Conservation (phyloP, 2,113 vertebrate genomes). For the Oxyruncus cristatus region DNA sequence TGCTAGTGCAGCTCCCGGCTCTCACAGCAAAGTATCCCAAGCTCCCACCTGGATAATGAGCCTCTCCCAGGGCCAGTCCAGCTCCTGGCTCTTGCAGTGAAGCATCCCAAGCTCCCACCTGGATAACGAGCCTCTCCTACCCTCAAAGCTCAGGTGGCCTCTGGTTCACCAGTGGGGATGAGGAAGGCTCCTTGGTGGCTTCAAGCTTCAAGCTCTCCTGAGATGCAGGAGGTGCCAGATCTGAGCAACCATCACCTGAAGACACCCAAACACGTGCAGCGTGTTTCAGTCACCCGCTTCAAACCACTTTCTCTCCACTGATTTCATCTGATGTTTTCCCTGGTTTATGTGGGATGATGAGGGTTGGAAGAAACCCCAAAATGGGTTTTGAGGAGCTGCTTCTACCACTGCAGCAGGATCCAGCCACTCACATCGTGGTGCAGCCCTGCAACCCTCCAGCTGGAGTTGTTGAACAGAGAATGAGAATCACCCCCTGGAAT, state of each 20-base stretch:
- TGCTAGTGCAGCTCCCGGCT: accelerated
- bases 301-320: background rate
- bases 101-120: background rate
- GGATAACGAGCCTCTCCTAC: background rate
- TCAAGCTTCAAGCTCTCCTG: background rate
- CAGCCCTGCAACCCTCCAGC: background rate
- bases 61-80: background rate
- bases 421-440: accelerated
- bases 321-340: background rate
- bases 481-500: background rate
- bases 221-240: background rate
- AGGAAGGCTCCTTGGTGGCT: background rate
- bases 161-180: background rate
- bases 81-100: accelerated
- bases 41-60: background rate
- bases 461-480: background rate
- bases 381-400: background rate
- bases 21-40: accelerated
- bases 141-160: background rate
- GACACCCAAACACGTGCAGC: background rate
- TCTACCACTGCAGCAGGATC: background rate
- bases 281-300: background rate
- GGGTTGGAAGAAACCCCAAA: background rate
- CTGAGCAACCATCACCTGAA: background rate
- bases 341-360: background rate